phyloP scores from a whole-genome alignment of 2,888 invertebrate species.

The Stramonita haemastoma region DNA sequence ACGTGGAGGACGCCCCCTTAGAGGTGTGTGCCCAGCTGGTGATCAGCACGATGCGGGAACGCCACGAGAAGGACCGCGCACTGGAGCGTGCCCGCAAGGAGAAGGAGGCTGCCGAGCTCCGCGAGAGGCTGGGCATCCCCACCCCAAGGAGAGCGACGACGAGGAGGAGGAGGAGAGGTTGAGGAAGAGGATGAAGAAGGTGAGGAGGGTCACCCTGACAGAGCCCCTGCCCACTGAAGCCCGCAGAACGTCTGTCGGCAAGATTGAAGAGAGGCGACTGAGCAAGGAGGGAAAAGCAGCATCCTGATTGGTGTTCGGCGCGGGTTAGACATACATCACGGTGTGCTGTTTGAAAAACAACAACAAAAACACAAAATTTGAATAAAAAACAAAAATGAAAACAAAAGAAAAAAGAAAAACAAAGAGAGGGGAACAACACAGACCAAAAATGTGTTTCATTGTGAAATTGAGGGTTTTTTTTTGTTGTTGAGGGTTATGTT shows the following conservation, averaged over 20 bases:
- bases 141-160: slow-evolving; percentile 15
- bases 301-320: background rate
- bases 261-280: background rate
- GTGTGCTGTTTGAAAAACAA: too few relatives aligned
- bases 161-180: slow-evolving; percentile 32
- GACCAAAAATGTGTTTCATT: too few relatives aligned
- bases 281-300: background rate
- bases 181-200: background rate
- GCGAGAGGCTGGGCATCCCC: slow-evolving; percentile 17
- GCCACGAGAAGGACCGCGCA: slow-evolving; percentile 54
- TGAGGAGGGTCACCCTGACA: background rate
- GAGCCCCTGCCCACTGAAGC: background rate
- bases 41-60: slow-evolving; percentile 61
- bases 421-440: too few relatives aligned
- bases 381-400: too few relatives aligned
- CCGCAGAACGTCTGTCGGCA: background rate
- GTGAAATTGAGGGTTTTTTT: too few relatives aligned
- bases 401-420: too few relatives aligned
- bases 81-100: slow-evolving; percentile 37
- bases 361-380: too few relatives aligned
- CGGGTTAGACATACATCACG: too few relatives aligned
- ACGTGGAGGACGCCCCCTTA: slow-evolving; percentile 66
- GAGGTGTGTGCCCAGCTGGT: slow-evolving; percentile 67
- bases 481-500: too few relatives aligned
- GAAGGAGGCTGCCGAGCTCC: slow-evolving; percentile 18